Evolutionary conservation across 2,888 invertebrate genomes (phyloP).

Genomic region (Meiosimyza platycephala): DNA sequence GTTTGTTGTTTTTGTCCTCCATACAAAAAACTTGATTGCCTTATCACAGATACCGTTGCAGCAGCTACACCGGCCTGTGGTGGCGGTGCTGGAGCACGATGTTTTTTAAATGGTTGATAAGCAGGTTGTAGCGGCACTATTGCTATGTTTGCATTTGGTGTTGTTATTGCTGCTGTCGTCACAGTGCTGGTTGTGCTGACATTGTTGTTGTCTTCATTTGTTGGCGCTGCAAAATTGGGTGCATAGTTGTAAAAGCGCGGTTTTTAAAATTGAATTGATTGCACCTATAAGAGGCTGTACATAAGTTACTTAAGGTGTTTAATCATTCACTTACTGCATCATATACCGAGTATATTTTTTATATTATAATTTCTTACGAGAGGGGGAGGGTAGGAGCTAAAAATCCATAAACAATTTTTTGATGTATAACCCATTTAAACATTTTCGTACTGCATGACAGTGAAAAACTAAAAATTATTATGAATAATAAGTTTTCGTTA

Average conservation of each 20-base stretch:
- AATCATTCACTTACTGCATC: too few relatives aligned
- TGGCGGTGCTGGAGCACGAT: conserved; percentile 61
- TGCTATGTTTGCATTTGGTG: conserved; percentile 44
- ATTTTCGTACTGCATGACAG: too few relatives aligned
- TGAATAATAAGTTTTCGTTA: too few relatives aligned
- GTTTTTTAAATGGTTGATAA: conserved; percentile 57
- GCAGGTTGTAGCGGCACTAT: conserved; percentile 53
- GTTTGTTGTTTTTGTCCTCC: conserved; percentile 48
- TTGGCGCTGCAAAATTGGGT: conserved; percentile 36
- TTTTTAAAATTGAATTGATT: background rate
- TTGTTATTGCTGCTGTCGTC: conserved; percentile 45
- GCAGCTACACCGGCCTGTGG: conserved; percentile 62
- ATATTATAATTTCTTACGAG: too few relatives aligned
- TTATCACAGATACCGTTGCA: conserved; percentile 62
- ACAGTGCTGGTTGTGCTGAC: conserved; percentile 31
- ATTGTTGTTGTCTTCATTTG: conserved; percentile 46
- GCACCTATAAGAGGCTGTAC: too few relatives aligned
- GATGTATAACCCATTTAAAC: too few relatives aligned
- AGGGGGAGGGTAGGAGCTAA: too few relatives aligned
- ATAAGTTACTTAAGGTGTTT: too few relatives aligned
- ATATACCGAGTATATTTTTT: too few relatives aligned
- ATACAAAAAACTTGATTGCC: conserved; percentile 62
- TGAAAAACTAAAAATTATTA: too few relatives aligned
- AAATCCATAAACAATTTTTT: too few relatives aligned
- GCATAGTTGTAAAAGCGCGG: background rate